A percentile compares a stretch with the other conserved stretches of the same genome.
phyloP scores from a whole-genome alignment of 2,113 vertebrate genomes.

The Trichomycterus rosablanca region DNA sequence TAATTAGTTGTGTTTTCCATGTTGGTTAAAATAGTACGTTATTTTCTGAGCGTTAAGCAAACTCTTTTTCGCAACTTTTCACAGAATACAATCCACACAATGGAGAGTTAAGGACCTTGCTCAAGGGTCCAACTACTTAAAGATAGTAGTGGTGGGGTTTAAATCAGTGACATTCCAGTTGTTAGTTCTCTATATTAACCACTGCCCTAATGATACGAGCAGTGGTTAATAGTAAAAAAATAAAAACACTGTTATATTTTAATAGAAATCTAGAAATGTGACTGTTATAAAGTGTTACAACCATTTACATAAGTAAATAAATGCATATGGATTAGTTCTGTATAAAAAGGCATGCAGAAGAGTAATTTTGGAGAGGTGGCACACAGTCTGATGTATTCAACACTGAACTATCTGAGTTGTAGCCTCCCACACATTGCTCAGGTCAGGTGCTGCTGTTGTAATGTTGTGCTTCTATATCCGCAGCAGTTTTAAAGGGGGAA shows the following conservation, averaged over 20 bases:
- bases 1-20: constrained; percentile 49
- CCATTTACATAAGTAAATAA: not conserved
- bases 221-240: not conserved
- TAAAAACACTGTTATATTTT: not conserved
- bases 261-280: not conserved
- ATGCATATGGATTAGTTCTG: not conserved
- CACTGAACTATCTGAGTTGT: too few relatives aligned
- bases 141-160: too few relatives aligned
- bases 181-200: too few relatives aligned
- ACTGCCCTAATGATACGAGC: too few relatives aligned
- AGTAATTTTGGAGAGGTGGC: too few relatives aligned
- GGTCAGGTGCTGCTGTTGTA: not conserved
- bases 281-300: not conserved
- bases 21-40: constrained; percentile 7
- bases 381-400: too few relatives aligned
- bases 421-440: not conserved
- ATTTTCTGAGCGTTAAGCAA: too few relatives aligned
- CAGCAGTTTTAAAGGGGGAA: not conserved
- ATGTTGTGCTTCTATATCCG: not conserved
- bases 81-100: too few relatives aligned
- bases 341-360: not conserved
- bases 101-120: too few relatives aligned
- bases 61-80: too few relatives aligned
- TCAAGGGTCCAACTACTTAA: too few relatives aligned
- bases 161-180: too few relatives aligned